Conservation (phyloP, 2,888 invertebrate species). For the Synergus gifuensis region DNA sequence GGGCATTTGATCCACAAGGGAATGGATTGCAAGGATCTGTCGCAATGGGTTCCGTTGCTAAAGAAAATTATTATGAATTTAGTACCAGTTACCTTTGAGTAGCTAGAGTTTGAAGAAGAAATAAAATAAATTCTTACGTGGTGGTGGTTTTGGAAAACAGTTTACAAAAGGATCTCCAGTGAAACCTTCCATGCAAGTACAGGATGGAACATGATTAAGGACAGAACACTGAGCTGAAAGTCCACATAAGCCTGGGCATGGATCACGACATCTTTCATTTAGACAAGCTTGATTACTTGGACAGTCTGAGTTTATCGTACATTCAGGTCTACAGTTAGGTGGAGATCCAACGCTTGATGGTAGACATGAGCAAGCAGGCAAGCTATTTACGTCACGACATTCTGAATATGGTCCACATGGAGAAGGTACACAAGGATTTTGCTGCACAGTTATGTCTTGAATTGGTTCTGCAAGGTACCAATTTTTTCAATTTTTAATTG, state of each 20-base stretch:
- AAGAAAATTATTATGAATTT: constrained; percentile 1
- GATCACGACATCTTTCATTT: constrained; percentile 87
- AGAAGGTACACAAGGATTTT: constrained; percentile 83
- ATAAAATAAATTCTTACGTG: constrained; percentile 45
- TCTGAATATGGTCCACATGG: constrained; percentile 88
- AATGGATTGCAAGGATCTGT: constrained; percentile 75
- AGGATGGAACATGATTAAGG: constrained; percentile 78
- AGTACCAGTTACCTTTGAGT: background rate
- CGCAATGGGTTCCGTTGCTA: constrained; percentile 30
- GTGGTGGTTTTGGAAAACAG: constrained; percentile 74
- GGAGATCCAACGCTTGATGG: constrained; percentile 87
- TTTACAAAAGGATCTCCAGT: constrained; percentile 81
- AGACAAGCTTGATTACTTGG: constrained; percentile 85
- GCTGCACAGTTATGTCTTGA: background rate
- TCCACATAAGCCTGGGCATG: constrained; percentile 87
- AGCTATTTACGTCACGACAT: constrained; percentile 86
- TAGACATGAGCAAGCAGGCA: constrained; percentile 88
- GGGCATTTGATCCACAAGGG: constrained; percentile 83
- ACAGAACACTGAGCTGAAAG: constrained; percentile 78
- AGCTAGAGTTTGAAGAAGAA: background rate
- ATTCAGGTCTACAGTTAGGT: constrained; percentile 88
- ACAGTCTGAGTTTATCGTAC: constrained; percentile 88
- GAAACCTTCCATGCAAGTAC: constrained; percentile 75
- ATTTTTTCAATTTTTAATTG: too few relatives aligned
- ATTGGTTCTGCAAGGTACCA: constrained; percentile 18